Conservation (phyloP, 2,113 vertebrate species). For the Menura novaehollandiae region DNA sequence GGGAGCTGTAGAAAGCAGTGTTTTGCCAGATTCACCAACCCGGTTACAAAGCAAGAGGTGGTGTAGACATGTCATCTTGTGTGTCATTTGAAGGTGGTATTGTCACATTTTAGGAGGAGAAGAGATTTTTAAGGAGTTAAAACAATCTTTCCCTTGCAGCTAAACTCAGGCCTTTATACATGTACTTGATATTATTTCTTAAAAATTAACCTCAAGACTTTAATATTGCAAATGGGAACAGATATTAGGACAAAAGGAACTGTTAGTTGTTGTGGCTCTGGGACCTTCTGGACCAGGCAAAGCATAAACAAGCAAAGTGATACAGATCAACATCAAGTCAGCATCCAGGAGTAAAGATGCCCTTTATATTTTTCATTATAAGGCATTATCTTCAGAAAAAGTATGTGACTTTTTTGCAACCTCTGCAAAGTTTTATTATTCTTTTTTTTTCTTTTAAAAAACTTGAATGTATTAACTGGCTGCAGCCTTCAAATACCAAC, state of each 20-base stretch:
- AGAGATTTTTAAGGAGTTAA: neutral
- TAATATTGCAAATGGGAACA: neutral
- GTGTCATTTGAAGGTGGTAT: neutral
- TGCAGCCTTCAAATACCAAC: neutral
- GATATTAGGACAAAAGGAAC: neutral
- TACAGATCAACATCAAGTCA: neutral
- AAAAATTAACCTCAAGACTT: neutral
- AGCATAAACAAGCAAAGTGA: neutral
- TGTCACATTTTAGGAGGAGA: neutral
- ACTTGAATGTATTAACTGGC: neutral
- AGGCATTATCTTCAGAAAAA: neutral
- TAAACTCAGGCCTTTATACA: neutral
- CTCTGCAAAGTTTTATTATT: fast-evolving
- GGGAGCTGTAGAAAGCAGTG: neutral
- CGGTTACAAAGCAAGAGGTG: neutral
- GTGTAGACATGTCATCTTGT: neutral
- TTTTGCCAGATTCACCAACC: neutral
- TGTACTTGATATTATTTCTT: neutral
- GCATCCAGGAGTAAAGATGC: neutral
- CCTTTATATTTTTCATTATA: neutral
- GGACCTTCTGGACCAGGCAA: neutral
- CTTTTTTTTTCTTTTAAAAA: neutral
- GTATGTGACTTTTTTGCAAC: neutral
- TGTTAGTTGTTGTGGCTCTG: neutral
- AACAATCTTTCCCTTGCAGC: neutral